phyloP scores from a whole-genome alignment of 1,140 invertebrate species.

The Frieseomelitta varia region DNA sequence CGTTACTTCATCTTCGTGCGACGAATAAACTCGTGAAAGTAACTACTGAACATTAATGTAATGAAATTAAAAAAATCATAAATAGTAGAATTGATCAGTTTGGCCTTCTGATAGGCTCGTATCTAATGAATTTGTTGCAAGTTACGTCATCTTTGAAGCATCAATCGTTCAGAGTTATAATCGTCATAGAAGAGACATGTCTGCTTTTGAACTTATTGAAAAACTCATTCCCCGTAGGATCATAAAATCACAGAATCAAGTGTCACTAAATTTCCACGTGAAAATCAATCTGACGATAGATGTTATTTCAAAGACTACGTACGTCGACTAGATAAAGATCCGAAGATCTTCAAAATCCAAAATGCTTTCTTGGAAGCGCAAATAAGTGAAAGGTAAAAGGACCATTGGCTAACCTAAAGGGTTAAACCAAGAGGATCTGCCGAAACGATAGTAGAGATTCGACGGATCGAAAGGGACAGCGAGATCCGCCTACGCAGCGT shows the following conservation, averaged over 20 bases:
- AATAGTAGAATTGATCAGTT: no score
- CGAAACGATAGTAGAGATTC: neutral
- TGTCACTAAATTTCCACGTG: neutral
- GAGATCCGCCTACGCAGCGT: constrained; percentile 35
- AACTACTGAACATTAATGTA: no score
- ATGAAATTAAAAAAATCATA: no score
- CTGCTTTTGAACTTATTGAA: neutral
- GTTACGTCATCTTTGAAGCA: no score
- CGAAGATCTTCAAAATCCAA: neutral
- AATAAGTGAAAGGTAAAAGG: neutral
- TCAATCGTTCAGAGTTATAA: no score
- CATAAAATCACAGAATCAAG: neutral
- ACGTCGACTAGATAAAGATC: neutral
- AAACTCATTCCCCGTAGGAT: neutral
- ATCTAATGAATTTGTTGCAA: no score
- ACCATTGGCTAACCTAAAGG: neutral
- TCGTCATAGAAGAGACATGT: neutral
- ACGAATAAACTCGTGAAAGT: no score
- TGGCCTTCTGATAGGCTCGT: no score
- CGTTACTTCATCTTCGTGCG: no score
- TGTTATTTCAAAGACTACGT: neutral
- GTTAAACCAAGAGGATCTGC: neutral
- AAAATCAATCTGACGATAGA: neutral
- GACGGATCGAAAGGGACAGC: constrained; percentile 3
- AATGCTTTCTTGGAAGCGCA: neutral